Percentiles rank a stretch among this genome's conserved stretches.
Conservation (phyloP, 2,888 invertebrate species). For the Spatulosminthurus flaviceps region DNA sequence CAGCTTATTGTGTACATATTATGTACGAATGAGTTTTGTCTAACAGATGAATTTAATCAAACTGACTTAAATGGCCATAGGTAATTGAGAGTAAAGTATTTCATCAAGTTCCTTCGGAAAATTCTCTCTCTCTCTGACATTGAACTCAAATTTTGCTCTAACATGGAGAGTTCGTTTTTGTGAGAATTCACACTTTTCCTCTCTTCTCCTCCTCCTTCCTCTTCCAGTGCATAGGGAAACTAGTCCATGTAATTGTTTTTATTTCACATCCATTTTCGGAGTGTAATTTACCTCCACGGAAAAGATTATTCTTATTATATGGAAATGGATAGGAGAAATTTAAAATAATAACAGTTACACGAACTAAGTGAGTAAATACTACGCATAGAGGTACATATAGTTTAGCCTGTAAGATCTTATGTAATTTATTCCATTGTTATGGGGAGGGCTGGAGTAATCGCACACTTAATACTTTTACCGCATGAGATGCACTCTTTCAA, state of each 20-base stretch:
- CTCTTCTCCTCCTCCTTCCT: not conserved
- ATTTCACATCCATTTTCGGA: not conserved
- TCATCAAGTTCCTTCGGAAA: not conserved
- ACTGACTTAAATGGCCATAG: slow-evolving; percentile 18
- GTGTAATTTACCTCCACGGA: too few relatives aligned
- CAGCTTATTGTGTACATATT: not conserved
- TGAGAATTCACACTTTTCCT: not conserved
- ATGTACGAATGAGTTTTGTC: not conserved
- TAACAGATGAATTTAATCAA: slow-evolving; percentile 14
- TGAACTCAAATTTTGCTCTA: too few relatives aligned
- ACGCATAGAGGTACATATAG: not conserved
- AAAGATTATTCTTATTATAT: not conserved
- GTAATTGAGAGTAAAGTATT: slow-evolving; percentile 17
- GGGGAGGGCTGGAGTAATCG: too few relatives aligned
- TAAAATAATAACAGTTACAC: slow-evolving; percentile 6
- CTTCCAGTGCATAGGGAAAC: too few relatives aligned
- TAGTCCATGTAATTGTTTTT: not conserved
- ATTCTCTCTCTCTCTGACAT: too few relatives aligned
- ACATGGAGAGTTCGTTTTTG: too few relatives aligned
- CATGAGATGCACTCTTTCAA: not conserved
- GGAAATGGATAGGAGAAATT: not conserved
- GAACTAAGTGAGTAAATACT: not conserved
- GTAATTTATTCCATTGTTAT: slow-evolving; percentile 28
- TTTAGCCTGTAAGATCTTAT: not conserved
- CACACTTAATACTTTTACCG: not conserved